phyloP scores from a whole-genome alignment of 2,113 vertebrate genomes.

The Chloebia gouldiae region DNA sequence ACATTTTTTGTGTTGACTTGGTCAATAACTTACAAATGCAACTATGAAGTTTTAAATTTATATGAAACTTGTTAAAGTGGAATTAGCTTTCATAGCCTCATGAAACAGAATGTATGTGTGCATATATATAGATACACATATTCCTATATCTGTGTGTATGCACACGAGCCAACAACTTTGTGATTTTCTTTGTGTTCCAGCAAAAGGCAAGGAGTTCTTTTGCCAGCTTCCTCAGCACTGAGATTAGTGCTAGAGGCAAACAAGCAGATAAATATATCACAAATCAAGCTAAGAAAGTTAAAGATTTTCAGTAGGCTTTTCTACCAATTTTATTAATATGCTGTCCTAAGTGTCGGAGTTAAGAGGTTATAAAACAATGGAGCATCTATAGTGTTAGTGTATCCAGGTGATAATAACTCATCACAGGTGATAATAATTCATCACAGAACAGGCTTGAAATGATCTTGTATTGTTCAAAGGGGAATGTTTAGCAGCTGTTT shows the following conservation, averaged over 20 bases:
- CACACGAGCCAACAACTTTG: neutral
- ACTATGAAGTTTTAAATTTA: neutral
- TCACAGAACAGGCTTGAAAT: neutral
- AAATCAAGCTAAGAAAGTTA: neutral
- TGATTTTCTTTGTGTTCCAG: neutral
- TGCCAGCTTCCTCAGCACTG: neutral
- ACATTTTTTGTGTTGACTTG: neutral
- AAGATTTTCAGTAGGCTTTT: neutral
- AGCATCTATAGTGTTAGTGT: neutral
- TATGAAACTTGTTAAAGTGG: neutral
- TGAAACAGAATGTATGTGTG: neutral
- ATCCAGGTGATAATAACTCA: neutral
- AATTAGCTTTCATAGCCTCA: neutral
- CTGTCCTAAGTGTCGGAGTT: neutral
- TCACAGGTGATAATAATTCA: neutral
- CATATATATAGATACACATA: neutral
- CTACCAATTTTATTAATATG: neutral
- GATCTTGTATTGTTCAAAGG: neutral
- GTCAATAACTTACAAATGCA: neutral
- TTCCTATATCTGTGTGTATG: neutral
- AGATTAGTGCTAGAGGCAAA: neutral
- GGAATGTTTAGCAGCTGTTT: neutral
- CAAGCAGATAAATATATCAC: neutral
- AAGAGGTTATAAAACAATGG: neutral
- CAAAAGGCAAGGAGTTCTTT: neutral